Conservation (phyloP, 1,140 invertebrate species). For the Procambarus virginalis region DNA sequence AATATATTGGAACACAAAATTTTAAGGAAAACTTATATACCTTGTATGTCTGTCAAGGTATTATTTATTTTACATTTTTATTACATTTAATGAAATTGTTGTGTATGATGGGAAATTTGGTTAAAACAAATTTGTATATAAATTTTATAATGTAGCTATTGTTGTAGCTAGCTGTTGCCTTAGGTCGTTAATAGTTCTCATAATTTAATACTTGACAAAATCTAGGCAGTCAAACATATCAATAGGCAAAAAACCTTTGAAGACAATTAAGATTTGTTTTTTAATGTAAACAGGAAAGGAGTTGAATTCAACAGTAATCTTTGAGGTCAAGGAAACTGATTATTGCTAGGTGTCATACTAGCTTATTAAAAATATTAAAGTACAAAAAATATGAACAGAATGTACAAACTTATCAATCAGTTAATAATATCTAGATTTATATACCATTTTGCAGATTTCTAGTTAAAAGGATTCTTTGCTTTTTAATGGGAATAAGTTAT, state of each 20-base stretch:
- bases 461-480: neutral
- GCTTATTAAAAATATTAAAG: conserved; percentile 12
- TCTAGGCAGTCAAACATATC: neutral
- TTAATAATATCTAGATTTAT: conserved; percentile 48
- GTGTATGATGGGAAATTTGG: neutral
- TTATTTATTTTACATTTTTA: too few relatives aligned
- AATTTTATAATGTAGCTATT: neutral
- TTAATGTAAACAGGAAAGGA: neutral
- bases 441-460: conserved; percentile 29
- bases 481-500: neutral
- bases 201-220: neutral
- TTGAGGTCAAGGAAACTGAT: conserved; percentile 16
- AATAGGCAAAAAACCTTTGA: neutral
- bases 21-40: neutral
- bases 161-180: neutral
- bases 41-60: too few relatives aligned
- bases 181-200: too few relatives aligned
- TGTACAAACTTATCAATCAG: conserved; percentile 58
- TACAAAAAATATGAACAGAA: conserved; percentile 41
- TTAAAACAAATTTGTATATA: neutral
- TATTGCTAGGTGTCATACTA: conserved; percentile 6
- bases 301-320: neutral
- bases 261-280: neutral
- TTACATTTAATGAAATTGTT: too few relatives aligned
- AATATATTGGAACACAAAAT: too few relatives aligned